Conservation (phyloP, 2,113 vertebrate species). For the Rhynchopsitta pachyrhyncha region DNA sequence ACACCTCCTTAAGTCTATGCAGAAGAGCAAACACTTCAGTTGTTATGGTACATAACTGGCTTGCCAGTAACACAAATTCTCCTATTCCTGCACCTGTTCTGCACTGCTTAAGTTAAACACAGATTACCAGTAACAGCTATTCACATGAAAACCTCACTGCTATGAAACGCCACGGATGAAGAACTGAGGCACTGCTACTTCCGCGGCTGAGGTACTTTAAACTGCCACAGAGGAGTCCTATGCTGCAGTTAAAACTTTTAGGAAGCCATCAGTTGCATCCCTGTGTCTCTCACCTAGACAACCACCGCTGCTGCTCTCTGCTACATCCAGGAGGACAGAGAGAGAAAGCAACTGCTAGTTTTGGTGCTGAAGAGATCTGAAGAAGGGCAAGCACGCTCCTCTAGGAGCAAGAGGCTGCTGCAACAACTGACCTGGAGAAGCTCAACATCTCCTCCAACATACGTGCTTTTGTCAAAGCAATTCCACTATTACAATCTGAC, state of each 20-base stretch:
- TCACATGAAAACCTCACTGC: fast-evolving
- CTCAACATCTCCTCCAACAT: neutral
- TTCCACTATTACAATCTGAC: neutral
- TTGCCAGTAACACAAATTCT: neutral
- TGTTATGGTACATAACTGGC: neutral
- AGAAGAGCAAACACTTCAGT: neutral
- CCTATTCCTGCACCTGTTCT: neutral
- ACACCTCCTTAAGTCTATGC: neutral
- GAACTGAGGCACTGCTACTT: neutral
- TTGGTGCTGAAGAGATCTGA: neutral
- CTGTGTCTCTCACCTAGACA: neutral
- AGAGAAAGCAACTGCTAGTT: neutral
- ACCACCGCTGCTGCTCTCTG: neutral
- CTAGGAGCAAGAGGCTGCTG: neutral
- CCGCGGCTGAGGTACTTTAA: neutral
- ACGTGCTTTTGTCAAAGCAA: neutral
- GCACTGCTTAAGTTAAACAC: neutral
- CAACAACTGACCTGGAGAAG: neutral
- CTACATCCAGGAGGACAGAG: neutral
- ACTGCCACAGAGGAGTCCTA: neutral
- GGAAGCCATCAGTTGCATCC: neutral
- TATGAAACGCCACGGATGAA: neutral
- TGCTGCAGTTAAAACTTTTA: neutral
- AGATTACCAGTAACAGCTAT: neutral
- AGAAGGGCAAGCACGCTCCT: neutral